Evolutionary conservation across 2,888 invertebrate genomes (phyloP).

Genomic region (Leucoma salicis): DNA sequence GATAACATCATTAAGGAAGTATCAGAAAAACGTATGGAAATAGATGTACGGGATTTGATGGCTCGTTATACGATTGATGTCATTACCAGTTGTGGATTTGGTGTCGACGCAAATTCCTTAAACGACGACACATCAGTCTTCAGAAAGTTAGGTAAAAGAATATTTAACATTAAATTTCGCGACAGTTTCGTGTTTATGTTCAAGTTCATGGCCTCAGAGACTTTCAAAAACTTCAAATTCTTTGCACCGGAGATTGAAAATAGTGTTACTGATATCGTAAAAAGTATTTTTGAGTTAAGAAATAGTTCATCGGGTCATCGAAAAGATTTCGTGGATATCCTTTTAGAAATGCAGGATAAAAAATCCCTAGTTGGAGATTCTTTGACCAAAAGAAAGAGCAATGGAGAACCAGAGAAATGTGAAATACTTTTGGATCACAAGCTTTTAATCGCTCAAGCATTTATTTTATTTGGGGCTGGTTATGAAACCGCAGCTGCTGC

Average conservation of each 20-base stretch:
- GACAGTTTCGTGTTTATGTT: constrained; percentile 30
- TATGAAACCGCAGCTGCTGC: constrained; percentile 59
- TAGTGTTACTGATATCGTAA: background rate
- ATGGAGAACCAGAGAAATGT: constrained; percentile 1
- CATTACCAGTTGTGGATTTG: constrained; percentile 46
- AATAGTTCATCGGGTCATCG: background rate
- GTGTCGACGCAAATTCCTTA: constrained; percentile 40
- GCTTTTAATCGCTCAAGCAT: constrained; percentile 41
- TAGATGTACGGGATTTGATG: constrained; percentile 43
- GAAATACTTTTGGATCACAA: constrained; percentile 34
- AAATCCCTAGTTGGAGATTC: constrained; percentile 1
- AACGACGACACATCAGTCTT: constrained; percentile 40
- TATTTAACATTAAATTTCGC: constrained; percentile 25
- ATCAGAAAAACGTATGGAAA: constrained; percentile 6
- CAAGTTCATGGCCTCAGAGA: constrained; percentile 33
- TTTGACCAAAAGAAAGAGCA: background rate
- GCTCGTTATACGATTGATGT: constrained; percentile 47
- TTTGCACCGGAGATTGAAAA: constrained; percentile 21
- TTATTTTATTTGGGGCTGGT: constrained; percentile 53
- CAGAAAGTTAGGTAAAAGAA: constrained; percentile 31
- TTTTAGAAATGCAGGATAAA: constrained; percentile 17
- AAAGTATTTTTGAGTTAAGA: constrained; percentile 4
- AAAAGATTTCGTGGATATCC: constrained; percentile 6
- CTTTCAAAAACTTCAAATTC: constrained; percentile 25
- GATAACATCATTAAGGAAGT: constrained; percentile 10